Base-by-base conservation (phyloP, 2,888 invertebrate species). In the Machimus rusticus region DNA sequence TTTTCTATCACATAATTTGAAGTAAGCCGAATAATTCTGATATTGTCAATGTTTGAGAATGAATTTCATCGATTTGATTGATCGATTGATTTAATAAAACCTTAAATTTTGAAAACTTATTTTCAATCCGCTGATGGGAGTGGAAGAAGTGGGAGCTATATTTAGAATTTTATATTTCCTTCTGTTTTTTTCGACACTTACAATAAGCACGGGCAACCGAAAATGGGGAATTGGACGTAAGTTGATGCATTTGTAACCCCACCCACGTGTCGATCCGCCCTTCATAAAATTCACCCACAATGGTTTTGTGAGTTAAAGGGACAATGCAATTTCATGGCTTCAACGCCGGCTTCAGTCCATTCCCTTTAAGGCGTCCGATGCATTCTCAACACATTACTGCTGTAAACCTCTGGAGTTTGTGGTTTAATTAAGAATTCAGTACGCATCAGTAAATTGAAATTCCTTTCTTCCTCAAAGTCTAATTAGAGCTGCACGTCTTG, bases 401-500 rank as follows among this genome's bases (percentile, higher is more conserved):
- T 66, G 23, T 28, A 66, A 66, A 66, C 28, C 66, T 66, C 66
- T 23, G 23, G 9, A 66, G 66, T 66, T 66, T 66, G 66, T 66
- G 66, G 66, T 66, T 86, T 86, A 86, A 86, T 86, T 86, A 77
- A 86, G 43, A 86, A 86, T 86, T 86, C 86, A 86, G 74, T 46
- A 76, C 34, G 77, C 86, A 86, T 51, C 77, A 34, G 43, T 74
- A 43, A 14, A 43, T 28, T 37, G 46, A 85, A 85, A n/a, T 31
- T 46, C 34, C 43, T 23, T 85, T 86, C 74, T 85, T 34, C 74
- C 31, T 74, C 34, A 85, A 46, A 74, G 43, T 74, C 37, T 84
- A 88, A 88, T 88, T 87, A 87, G 79, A 78, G 85, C 74, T 87
- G 87, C 88, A 88, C 88, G 88, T 88, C 79, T 87, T 76, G 57